Percentiles rank a stretch among this genome's conserved stretches.
Conservation (phyloP, 2,113 vertebrate genomes). For the Epinephelus fuscoguttatus region DNA sequence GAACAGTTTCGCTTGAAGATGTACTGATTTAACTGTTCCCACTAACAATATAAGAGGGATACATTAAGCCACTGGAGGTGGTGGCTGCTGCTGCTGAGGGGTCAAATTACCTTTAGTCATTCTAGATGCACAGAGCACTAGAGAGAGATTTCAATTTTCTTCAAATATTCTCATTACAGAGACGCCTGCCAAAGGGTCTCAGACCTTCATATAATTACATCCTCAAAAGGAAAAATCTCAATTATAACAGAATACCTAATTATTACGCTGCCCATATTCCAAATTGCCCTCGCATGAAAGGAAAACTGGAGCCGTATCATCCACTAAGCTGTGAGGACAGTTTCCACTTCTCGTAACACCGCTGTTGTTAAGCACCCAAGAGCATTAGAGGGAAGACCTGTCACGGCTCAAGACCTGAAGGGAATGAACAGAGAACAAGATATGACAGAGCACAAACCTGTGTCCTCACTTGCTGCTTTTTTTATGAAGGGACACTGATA, state of each 20-base stretch:
- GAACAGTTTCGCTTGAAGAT: slow-evolving; percentile 78
- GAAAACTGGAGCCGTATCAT: slow-evolving; percentile 65
- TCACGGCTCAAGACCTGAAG: slow-evolving; percentile 71
- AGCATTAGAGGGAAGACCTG: slow-evolving; percentile 76
- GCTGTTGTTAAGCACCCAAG: slow-evolving; percentile 74
- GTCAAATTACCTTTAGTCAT: slow-evolving; percentile 79
- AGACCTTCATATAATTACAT: slow-evolving; percentile 81
- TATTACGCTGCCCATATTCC: slow-evolving; percentile 68
- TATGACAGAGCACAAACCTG: slow-evolving; percentile 74
- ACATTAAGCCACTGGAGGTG: slow-evolving; percentile 66
- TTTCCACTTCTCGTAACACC: slow-evolving; percentile 66
- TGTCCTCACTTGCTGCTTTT: slow-evolving; percentile 66
- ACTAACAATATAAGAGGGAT: slow-evolving; percentile 70
- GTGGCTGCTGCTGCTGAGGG: slow-evolving; percentile 58
- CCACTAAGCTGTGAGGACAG: slow-evolving; percentile 70
- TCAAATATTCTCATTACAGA: slow-evolving; percentile 84
- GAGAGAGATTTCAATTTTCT: slow-evolving; percentile 82
- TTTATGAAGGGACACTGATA: slow-evolving; percentile 67
- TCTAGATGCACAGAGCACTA: slow-evolving; percentile 73
- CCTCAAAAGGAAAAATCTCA: slow-evolving; percentile 81
- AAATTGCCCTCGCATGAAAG: slow-evolving; percentile 73
- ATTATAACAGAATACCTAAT: slow-evolving; percentile 83
- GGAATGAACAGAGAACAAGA: slow-evolving; percentile 72
- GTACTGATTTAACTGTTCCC: slow-evolving; percentile 75
- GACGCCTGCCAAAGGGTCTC: slow-evolving; percentile 77